Conservation (phyloP, 2,797 vertebrate genomes). For the Masticophis lateralis region DNA sequence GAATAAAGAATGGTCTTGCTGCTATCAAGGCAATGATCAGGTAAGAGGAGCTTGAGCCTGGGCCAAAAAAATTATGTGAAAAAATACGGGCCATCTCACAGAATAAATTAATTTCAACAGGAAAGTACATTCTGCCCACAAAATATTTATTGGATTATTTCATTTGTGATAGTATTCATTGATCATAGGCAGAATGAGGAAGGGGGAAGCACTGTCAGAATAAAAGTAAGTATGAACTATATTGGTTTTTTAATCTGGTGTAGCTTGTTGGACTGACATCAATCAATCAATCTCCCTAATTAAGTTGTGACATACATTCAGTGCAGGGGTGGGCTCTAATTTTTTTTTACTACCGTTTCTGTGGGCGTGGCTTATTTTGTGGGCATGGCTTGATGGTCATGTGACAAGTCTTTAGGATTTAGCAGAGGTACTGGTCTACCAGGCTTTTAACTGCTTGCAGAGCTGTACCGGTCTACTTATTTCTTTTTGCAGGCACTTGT, state of each 20-base stretch:
- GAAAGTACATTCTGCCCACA: slow-evolving; percentile 84
- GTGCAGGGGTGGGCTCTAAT: background rate
- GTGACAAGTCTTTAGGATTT: too few relatives aligned
- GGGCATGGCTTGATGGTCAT: too few relatives aligned
- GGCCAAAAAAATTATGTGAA: background rate
- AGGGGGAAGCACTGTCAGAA: background rate
- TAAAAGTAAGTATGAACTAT: background rate
- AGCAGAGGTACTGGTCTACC: too few relatives aligned
- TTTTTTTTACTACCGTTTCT: too few relatives aligned
- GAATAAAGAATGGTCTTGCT: background rate
- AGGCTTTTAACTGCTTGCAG: too few relatives aligned
- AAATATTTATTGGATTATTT: slow-evolving; percentile 46
- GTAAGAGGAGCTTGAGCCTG: background rate
- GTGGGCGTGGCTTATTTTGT: too few relatives aligned
- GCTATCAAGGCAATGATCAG: background rate
- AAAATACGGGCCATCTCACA: slow-evolving; percentile 76
- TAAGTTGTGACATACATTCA: background rate
- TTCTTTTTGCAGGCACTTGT: too few relatives aligned
- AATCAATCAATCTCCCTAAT: background rate
- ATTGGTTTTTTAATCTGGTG: background rate
- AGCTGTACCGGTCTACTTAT: too few relatives aligned
- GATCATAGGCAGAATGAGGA: background rate
- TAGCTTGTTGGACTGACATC: background rate
- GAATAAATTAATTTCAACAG: slow-evolving; percentile 86
- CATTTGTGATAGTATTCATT: slow-evolving; percentile 46